Base-by-base conservation (phyloP, 2,888 invertebrate genomes). In the Muschampia plurimacula region DNA sequence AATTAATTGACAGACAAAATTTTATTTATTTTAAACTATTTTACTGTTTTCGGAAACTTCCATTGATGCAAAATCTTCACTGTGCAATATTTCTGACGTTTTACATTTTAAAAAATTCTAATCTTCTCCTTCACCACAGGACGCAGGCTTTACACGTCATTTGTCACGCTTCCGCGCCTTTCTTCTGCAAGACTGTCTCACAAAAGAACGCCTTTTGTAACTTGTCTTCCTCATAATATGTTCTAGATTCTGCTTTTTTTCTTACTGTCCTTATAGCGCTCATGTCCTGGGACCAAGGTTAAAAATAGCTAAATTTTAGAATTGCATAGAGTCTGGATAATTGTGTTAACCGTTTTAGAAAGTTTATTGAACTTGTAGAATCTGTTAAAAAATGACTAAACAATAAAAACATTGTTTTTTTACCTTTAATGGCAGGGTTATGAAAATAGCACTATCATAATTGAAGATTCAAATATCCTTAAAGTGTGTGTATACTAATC, bases 61-160 rank as follows among this genome's bases (percentile, higher is more conserved):
- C 55, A 22, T 59, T n/a, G 39, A 15, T 15, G 41, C 9, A 41
- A 10, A 36, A 36, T 60, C 7, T 36, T n/a, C 60, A n/a, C 15
- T 1, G 15, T n/a, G 39, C 15, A 41, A 15, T 15, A 32, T 62
- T 15, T 15, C 15, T 41, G 41, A n/a, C 44, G 28, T 28, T 59
- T 68, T 72, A 63, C n/a, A 41, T 41, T 52, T 62, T 67, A 67
- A 72, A 57, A 57, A 57, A 57, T 67, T 72, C 44, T 72, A 72
- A 72, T 72, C 63, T 72, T 44, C 71, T 52, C 7, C 41, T 44
- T 13, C 44, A 36, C 71, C 57, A 8, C 67, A 67, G 67, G 63
- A 67, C 57, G 72, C 63, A 72, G 67, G 72, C 72, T 72, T 72
- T 72, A 72, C 28, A 72, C 72, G 72, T 72, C 67, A 72, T 68